Evolutionary conservation across 2,888 invertebrate species (phyloP).

Genomic region (Apamea epomidion): DNA sequence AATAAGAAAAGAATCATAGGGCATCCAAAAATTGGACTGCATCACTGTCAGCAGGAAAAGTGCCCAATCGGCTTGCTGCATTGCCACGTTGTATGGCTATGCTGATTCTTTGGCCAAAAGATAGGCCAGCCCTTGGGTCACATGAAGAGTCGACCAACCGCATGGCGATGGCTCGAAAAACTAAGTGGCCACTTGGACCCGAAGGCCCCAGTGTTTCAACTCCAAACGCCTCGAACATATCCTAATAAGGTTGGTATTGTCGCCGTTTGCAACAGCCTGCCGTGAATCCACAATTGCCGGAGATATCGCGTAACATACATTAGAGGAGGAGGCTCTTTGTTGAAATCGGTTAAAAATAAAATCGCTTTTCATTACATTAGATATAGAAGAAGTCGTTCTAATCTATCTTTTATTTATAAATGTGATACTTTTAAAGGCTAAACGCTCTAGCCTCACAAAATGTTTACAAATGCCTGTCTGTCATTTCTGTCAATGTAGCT

Average conservation of each 20-base stretch:
- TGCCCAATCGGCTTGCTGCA: too few relatives aligned
- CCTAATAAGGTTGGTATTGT: background rate
- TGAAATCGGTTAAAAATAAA: background rate
- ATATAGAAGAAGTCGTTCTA: background rate
- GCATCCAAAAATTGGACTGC: too few relatives aligned
- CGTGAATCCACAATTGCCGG: background rate
- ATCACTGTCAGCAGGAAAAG: too few relatives aligned
- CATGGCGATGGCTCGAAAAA: background rate
- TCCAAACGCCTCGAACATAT: background rate
- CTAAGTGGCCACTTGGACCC: background rate
- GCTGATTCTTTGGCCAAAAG: background rate
- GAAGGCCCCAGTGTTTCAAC: background rate
- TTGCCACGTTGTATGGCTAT: too few relatives aligned
- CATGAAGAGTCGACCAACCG: background rate
- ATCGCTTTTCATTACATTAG: background rate
- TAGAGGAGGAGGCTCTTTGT: background rate
- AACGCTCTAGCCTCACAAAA: conserved; percentile 1
- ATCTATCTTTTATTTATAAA: background rate
- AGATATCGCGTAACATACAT: background rate
- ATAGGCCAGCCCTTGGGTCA: background rate
- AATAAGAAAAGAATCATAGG: too few relatives aligned
- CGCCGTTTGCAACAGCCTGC: background rate
- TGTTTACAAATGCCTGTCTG: conserved; percentile 1
- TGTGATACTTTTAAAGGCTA: background rate
- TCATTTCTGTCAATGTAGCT: conserved; percentile 16